Conservation (phyloP, 2,888 invertebrate genomes). For the Sceliomorpha sp. region DNA sequence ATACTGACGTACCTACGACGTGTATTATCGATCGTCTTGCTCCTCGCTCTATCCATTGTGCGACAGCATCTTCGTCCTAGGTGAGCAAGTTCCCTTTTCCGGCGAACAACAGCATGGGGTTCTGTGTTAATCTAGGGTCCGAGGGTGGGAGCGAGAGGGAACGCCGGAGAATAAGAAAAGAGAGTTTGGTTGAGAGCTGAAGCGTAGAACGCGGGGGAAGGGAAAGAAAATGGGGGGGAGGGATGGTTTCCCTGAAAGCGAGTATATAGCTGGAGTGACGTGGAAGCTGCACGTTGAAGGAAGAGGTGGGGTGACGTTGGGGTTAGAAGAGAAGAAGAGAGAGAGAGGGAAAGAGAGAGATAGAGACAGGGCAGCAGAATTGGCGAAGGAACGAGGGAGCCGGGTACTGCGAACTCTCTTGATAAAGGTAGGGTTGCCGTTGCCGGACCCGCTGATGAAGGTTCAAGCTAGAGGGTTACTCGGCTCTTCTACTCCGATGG, state of each 20-base stretch:
- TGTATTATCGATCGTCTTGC: constrained; percentile 46
- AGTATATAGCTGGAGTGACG: constrained; percentile 57
- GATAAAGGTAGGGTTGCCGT: constrained; percentile 77
- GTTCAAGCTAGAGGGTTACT: constrained; percentile 79
- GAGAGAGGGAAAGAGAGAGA: constrained; percentile 37
- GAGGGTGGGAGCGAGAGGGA: constrained; percentile 61
- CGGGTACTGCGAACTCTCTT: constrained; percentile 72
- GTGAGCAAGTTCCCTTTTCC: constrained; percentile 73
- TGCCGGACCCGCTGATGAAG: constrained; percentile 79
- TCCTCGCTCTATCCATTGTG: constrained; percentile 53
- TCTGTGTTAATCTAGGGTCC: constrained; percentile 77
- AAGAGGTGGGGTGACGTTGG: constrained; percentile 33
- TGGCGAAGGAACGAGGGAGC: constrained; percentile 53
- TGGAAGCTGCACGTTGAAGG: constrained; percentile 31
- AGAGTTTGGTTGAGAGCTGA: constrained; percentile 33
- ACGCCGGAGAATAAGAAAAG: constrained; percentile 42
- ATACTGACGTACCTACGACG: constrained; percentile 46
- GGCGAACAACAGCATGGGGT: constrained; percentile 66
- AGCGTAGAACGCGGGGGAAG: constrained; percentile 47
- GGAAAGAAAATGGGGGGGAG: constrained; percentile 61
- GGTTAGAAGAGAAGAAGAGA: constrained; percentile 8
- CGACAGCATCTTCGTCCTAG: constrained; percentile 72
- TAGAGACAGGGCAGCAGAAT: constrained; percentile 60
- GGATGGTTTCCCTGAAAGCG: constrained; percentile 60
- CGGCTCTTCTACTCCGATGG: constrained; percentile 78